Base-by-base conservation (phyloP, 2,113 vertebrate genomes). In the Heptranchias perlo region DNA sequence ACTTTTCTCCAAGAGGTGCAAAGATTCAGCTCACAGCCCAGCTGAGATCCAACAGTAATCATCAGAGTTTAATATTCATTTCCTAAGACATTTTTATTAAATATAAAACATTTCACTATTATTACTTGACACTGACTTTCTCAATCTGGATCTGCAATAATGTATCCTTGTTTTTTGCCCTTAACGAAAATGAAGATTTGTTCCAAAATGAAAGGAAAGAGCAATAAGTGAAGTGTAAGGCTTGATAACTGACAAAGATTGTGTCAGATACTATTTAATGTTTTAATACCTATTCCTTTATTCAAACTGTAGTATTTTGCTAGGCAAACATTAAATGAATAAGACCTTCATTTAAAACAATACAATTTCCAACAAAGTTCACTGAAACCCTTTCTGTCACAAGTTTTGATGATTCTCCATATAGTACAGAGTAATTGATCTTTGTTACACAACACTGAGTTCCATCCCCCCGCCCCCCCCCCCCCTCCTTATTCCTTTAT, bases 21-120 rank as follows among this genome's bases (percentile, higher is more conserved):
- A 93, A 64, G 89, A 93, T 39, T 58, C 89, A 93, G 35, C 8
- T 64, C n/a, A 61, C n/a, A 93, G 58, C 54, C 54, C 87, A 92
- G 35, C 58, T 93, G 58, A 18, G 16, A 93, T 62, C n/a, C 64
- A 31, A n/a, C 87, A 91, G 14, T 91, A 54, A 13, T 93, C n/a
- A 39, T 92, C 35, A 62, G 58, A 92, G 89, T 62, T 92, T 93
- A 64, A 62, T 91, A 58, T 91, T 91, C 3, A 61, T 39, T 62
- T 93, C 58, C n/a, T 5, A 21, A 61, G 11, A 44, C 18, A 39
- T 21, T 62, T 62, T 62, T 91, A 91, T 35, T 91, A 91, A 58
- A 58, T 58, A 58, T 58, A 31, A 91, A 91, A 91, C 87, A 31
- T 35, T 61, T 58, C 52, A 91, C 61, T n/a, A 11, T 82, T 82